These are phyloP conservation scores for Arenaria interpres DNA, from an alignment of 2,113 vertebrate species.

Conservation along the genomic window DNA sequence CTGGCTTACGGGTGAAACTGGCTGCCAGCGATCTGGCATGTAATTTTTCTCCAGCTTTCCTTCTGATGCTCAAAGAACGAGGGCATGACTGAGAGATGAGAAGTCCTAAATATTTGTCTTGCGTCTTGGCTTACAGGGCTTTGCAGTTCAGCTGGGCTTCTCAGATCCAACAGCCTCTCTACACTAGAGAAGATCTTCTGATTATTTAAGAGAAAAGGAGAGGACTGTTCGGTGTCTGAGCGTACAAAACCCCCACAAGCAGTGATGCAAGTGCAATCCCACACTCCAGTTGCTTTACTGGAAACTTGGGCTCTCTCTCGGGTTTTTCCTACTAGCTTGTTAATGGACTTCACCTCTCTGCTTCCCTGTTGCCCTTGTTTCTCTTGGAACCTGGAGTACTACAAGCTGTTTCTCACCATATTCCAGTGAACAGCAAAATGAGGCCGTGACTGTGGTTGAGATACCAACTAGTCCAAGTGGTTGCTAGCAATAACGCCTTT, in stretches of 20 bases:
- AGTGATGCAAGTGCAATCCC: background rate
- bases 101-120: conserved; percentile 33
- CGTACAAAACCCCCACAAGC: background rate
- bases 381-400: background rate
- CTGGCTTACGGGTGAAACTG: background rate
- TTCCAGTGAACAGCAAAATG: background rate
- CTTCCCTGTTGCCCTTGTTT: background rate
- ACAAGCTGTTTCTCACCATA: background rate
- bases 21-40: background rate
- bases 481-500: background rate
- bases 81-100: background rate
- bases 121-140: background rate
- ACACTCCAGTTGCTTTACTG: background rate
- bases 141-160: background rate
- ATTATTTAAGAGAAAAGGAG: background rate
- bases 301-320: background rate
- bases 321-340: background rate
- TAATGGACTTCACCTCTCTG: background rate
- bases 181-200: background rate
- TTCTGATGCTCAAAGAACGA: background rate
- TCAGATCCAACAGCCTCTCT: background rate
- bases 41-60: background rate
- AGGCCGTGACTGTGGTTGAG: background rate
- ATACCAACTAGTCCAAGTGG: background rate
- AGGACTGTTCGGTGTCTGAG: background rate